Percentiles rank a stretch among this genome's conserved stretches.
phyloP scores from a whole-genome alignment of 2,797 vertebrate species.

The Chiroxiphia lanceolata region DNA sequence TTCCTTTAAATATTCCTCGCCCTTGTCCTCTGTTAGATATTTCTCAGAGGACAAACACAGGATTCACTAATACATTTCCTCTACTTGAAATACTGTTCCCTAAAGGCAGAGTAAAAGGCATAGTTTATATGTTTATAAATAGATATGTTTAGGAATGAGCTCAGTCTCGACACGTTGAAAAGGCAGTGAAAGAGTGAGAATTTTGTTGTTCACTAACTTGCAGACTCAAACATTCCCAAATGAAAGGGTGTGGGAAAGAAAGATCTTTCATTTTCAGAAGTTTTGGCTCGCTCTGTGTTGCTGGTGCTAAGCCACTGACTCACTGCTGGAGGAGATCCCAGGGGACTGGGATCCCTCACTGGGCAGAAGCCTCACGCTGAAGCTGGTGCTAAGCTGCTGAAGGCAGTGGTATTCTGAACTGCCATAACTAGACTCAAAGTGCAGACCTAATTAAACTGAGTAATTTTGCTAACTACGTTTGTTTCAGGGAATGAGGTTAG shows the following conservation, averaged over 20 bases:
- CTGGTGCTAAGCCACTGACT: background rate
- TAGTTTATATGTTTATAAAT: background rate
- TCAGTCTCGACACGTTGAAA: background rate
- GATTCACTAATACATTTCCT: background rate
- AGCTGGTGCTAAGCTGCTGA: background rate
- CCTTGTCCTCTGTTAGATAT: background rate
- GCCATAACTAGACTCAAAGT: background rate
- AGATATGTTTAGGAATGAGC: background rate
- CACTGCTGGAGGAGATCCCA: background rate
- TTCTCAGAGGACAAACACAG: background rate
- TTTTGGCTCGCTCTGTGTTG: accelerated
- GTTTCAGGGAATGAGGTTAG: background rate
- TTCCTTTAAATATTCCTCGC: background rate
- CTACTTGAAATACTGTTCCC: background rate
- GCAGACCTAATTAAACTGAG: background rate
- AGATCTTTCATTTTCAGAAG: background rate
- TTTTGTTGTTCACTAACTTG: background rate
- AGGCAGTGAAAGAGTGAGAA: background rate
- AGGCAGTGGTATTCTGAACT: background rate
- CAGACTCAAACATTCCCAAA: background rate
- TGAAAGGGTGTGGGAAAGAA: background rate
- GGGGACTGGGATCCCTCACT: accelerated
- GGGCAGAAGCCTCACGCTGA: background rate
- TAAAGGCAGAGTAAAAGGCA: background rate
- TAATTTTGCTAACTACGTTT: background rate